Conservation (phyloP, 2,797 vertebrate genomes). For the Ataeniobius toweri region DNA sequence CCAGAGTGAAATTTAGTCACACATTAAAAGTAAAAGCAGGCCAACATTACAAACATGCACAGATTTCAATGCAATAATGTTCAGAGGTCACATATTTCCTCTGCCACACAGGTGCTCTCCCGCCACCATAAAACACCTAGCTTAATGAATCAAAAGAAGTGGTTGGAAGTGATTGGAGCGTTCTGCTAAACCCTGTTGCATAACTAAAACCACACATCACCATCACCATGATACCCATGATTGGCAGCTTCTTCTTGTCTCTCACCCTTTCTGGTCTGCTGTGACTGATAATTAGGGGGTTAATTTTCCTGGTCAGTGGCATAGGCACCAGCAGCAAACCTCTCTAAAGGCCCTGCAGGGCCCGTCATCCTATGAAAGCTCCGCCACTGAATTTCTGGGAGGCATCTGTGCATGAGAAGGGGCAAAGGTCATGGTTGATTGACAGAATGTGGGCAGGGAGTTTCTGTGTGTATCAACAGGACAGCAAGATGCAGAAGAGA, state of each 20-base stretch:
- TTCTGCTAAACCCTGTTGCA: slow-evolving; percentile 29
- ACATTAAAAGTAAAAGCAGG: slow-evolving; percentile 38
- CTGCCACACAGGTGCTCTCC: slow-evolving; percentile 60
- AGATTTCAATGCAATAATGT: slow-evolving; percentile 48
- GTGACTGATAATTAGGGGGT: slow-evolving; percentile 61
- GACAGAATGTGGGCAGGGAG: slow-evolving; percentile 55
- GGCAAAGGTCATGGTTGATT: slow-evolving; percentile 70
- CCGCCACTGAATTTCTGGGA: slow-evolving; percentile 67
- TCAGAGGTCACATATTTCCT: slow-evolving; percentile 69
- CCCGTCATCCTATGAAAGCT: slow-evolving; percentile 68
- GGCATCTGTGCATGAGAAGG: slow-evolving; percentile 73
- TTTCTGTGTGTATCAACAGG: slow-evolving; percentile 36
- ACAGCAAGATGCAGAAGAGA: slow-evolving; percentile 39
- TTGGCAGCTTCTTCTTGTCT: slow-evolving; percentile 56
- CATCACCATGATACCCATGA: slow-evolving; percentile 58
- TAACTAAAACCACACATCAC: slow-evolving; percentile 44
- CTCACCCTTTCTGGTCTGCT: slow-evolving; percentile 75
- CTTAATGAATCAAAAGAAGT: slow-evolving; percentile 18
- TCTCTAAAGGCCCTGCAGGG: slow-evolving; percentile 71
- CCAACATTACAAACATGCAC: slow-evolving; percentile 38
- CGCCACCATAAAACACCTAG: slow-evolving; percentile 61
- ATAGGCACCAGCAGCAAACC: slow-evolving; percentile 69
- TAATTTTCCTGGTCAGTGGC: slow-evolving; percentile 72
- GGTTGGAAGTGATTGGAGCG: slow-evolving; percentile 10
- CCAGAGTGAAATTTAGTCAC: slow-evolving; percentile 62